These are phyloP conservation scores for Lordiphosa mommai DNA, from an alignment of 1,140 invertebrate genomes.

Conservation along the genomic window DNA sequence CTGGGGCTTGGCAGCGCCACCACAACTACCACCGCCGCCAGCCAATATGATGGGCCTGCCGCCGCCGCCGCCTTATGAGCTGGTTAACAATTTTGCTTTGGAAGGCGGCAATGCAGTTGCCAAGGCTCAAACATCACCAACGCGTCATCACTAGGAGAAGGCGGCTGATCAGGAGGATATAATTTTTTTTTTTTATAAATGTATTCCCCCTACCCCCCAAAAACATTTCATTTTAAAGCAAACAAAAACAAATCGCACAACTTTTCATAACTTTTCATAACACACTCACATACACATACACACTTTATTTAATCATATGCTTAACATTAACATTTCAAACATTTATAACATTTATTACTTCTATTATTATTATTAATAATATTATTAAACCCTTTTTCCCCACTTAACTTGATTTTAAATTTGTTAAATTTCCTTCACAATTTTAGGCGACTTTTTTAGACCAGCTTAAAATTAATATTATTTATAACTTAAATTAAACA, in stretches of 20 bases:
- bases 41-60: conserved; percentile 17
- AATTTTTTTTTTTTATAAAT: not conserved
- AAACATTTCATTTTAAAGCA: too few relatives aligned
- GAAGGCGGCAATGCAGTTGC: conserved; percentile 11
- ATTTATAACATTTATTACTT: not conserved
- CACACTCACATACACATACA: not conserved
- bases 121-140: not conserved
- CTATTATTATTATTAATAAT: not conserved
- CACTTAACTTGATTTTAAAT: conserved; percentile 47
- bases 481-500: conserved; percentile 4
- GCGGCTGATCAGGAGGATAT: not conserved
- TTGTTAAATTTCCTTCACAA: conserved; percentile 25
- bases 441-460: conserved; percentile 37
- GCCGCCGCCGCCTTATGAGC: conserved; percentile 25
- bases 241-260: too few relatives aligned
- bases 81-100: conserved; percentile 22
- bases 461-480: conserved; percentile 1
- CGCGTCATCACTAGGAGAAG: conserved; percentile 45
- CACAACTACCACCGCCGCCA: not conserved
- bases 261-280: not conserved
- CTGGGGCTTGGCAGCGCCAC: conserved; percentile 30
- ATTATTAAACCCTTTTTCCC: not conserved
- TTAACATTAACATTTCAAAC: not conserved
- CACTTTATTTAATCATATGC: not conserved
- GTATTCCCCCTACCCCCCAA: too few relatives aligned